Conservation (phyloP, 2,888 invertebrate genomes). For the Xestia rhomboidea region DNA sequence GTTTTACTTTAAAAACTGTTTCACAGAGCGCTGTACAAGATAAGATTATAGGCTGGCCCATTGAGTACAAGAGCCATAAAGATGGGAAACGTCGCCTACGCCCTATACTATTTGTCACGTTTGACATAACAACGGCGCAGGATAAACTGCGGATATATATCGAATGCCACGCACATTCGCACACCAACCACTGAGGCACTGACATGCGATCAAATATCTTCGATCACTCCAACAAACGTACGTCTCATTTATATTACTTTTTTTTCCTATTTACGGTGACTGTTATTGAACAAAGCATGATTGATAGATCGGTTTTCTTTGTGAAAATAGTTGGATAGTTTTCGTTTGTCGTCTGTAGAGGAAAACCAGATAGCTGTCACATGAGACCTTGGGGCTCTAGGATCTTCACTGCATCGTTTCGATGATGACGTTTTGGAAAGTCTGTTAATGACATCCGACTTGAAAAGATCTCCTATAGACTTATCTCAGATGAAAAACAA, state of each 20-base stretch:
- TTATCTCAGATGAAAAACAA: not conserved
- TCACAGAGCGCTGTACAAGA: not conserved
- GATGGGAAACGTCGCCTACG: not conserved
- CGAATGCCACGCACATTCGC: slow-evolving; percentile 46
- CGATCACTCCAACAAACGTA: slow-evolving; percentile 29
- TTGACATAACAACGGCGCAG: slow-evolving; percentile 5
- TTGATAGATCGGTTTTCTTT: slow-evolving; percentile 32
- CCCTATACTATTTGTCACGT: slow-evolving; percentile 34
- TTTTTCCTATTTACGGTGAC: slow-evolving; percentile 26
- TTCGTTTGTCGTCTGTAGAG: not conserved
- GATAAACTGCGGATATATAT: slow-evolving; percentile 40
- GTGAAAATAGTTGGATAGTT: slow-evolving; percentile 12
- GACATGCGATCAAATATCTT: slow-evolving; percentile 42
- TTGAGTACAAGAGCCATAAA: not conserved
- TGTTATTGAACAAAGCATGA: slow-evolving; percentile 46
- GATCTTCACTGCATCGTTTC: not conserved
- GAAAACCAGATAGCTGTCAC: not conserved
- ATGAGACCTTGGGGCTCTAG: not conserved
- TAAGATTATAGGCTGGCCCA: not conserved
- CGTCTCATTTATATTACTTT: slow-evolving; percentile 49
- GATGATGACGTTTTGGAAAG: too few species aligned
- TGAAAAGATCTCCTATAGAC: not conserved
- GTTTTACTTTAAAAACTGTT: not conserved
- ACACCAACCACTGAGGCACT: slow-evolving; percentile 3
- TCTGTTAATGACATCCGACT: not conserved